Percentiles rank a stretch among this genome's conserved stretches.
Evolutionary conservation across 2,888 invertebrate genomes (phyloP).

Genomic region (Agriopis leucophaearia): DNA sequence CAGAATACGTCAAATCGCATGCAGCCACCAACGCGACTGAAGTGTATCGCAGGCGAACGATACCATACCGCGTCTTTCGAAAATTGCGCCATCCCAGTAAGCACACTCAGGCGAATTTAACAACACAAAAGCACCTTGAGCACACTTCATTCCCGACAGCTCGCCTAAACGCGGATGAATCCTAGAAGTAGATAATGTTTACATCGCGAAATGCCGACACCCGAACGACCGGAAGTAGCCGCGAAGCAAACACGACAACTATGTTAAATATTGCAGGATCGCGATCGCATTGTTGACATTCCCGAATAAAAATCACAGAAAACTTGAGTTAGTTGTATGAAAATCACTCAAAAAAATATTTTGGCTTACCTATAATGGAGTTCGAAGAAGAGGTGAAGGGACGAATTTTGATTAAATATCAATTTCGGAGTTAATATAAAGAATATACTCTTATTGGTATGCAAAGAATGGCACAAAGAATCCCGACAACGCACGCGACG

Average conservation of each 20-base stretch:
- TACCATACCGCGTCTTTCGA: slow-evolving; percentile 87
- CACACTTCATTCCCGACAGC: slow-evolving; percentile 84
- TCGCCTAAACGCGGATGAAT: slow-evolving; percentile 75
- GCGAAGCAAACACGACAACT: slow-evolving; percentile 91
- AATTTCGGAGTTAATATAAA: slow-evolving; percentile 90
- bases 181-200: slow-evolving; percentile 85
- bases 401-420: slow-evolving; percentile 88
- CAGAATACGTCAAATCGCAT: slow-evolving; percentile 87
- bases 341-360: slow-evolving; percentile 84
- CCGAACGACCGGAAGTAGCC: slow-evolving; percentile 85
- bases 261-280: slow-evolving; percentile 92
- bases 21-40: slow-evolving; percentile 87
- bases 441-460: slow-evolving; percentile 94
- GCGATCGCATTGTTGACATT: slow-evolving; percentile 91
- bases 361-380: slow-evolving; percentile 91
- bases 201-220: slow-evolving; percentile 86
- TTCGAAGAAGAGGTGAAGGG: slow-evolving; percentile 88
- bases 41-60: slow-evolving; percentile 86
- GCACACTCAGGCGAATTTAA: slow-evolving; percentile 85
- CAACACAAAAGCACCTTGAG: slow-evolving; percentile 85
- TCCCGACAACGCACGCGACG: slow-evolving; percentile 96
- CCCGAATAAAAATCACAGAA: slow-evolving; percentile 88
- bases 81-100: slow-evolving; percentile 87
- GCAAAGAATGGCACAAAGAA: slow-evolving; percentile 99
- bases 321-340: slow-evolving; percentile 88